Conservation (phyloP, 2,888 invertebrate species). For the Glyphotaelius pellucidus region DNA sequence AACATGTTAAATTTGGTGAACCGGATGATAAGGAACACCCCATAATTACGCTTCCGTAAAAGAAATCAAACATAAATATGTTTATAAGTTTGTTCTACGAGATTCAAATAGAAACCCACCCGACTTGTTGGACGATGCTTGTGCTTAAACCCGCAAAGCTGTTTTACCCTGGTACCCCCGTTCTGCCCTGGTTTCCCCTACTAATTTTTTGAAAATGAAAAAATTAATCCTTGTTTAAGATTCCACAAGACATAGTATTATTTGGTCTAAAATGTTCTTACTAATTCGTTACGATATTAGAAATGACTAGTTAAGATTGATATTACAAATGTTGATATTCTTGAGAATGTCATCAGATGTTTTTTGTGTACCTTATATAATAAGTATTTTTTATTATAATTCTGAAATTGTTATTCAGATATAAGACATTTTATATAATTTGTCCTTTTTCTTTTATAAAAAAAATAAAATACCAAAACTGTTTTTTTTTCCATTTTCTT, state of each 20-base stretch:
- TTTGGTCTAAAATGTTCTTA: not conserved
- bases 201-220: not conserved
- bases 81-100: no score
- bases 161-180: no score
- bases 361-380: constrained; percentile 35
- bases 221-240: not conserved
- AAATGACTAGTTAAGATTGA: constrained; percentile 23
- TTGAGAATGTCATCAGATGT: constrained; percentile 15
- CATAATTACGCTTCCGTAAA: no score
- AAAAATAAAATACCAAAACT: not conserved
- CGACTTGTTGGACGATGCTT: no score
- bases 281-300: not conserved
- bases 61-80: no score
- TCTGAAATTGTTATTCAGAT: constrained; percentile 41
- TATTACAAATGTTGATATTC: constrained; percentile 16
- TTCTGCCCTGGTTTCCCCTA: not conserved
- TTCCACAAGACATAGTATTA: constrained; percentile 16
- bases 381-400: constrained; percentile 23
- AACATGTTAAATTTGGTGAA: no score
- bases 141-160: no score
- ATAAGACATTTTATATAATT: constrained; percentile 2
- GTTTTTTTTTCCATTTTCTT: not conserved
- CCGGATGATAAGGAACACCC: no score
- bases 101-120: no score
- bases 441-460: constrained; percentile 26